These are phyloP conservation scores for Sinosuthora webbiana DNA, from an alignment of 2,113 vertebrate species.

Conservation along the genomic window DNA sequence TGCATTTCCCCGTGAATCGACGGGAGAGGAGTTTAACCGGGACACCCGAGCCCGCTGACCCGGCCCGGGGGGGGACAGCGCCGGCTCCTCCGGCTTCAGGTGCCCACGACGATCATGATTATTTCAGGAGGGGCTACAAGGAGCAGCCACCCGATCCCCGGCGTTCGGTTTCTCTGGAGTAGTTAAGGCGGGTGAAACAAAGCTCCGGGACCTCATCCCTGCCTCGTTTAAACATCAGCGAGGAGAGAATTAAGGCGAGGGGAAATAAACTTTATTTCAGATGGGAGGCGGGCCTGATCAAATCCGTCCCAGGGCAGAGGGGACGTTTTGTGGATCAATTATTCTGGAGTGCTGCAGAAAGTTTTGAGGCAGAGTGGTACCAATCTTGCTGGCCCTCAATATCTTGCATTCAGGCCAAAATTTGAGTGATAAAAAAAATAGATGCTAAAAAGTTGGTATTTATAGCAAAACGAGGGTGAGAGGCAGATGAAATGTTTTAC, in stretches of 20 bases:
- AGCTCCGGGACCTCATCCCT: slow-evolving; percentile 67
- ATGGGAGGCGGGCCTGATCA: not conserved
- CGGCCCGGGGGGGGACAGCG: slow-evolving; percentile 77
- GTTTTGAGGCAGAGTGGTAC: not conserved
- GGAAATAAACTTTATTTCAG: not conserved
- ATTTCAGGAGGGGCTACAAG: slow-evolving; percentile 76
- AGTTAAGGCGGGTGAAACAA: slow-evolving; percentile 74
- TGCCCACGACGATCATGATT: slow-evolving; percentile 72
- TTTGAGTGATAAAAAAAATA: not conserved
- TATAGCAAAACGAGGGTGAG: not conserved
- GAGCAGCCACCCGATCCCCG: slow-evolving; percentile 76
- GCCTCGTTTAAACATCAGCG: slow-evolving; percentile 70
- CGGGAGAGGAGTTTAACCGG: slow-evolving; percentile 79
- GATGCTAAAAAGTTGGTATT: not conserved
- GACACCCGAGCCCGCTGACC: slow-evolving; percentile 83
- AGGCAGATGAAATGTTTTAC: not conserved
- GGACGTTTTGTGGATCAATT: not conserved
- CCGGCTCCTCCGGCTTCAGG: slow-evolving; percentile 71
- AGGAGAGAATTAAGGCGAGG: slow-evolving; percentile 75
- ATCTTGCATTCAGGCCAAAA: not conserved
- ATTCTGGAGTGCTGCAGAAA: not conserved
- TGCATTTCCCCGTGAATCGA: slow-evolving; percentile 88
- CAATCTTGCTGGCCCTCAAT: not conserved
- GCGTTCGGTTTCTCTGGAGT: slow-evolving; percentile 75
- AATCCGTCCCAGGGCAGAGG: not conserved